These are phyloP conservation scores for Chloromyia formosa DNA, from an alignment of 2,888 invertebrate species.

Conservation along the genomic window DNA sequence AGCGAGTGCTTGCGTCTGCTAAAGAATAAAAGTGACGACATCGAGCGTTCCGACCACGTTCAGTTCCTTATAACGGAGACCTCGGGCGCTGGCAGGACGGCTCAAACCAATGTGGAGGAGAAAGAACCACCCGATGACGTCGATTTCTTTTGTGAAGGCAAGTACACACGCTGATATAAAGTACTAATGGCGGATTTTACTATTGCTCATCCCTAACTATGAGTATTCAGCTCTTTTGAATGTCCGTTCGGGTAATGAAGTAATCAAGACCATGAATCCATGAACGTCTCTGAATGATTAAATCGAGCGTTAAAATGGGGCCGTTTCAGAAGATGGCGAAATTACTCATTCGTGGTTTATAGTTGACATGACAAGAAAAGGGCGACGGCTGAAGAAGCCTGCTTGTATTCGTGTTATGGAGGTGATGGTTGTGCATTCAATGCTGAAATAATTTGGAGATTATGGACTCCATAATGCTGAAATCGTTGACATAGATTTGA, in stretches of 20 bases:
- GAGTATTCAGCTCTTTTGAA: neutral
- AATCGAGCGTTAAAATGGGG: neutral
- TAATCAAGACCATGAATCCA: slow-evolving; percentile 12
- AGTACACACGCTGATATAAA: slow-evolving; percentile 38
- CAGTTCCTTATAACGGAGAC: slow-evolving; percentile 92
- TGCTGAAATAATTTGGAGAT: too few relatives aligned
- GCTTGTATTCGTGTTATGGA: too few relatives aligned
- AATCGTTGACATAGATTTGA: too few relatives aligned
- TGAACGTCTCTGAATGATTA: neutral
- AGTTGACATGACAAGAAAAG: neutral
- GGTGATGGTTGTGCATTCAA: too few relatives aligned
- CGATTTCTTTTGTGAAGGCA: slow-evolving; percentile 62
- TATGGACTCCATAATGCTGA: too few relatives aligned
- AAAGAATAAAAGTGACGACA: slow-evolving; percentile 63
- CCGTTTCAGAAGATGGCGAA: neutral
- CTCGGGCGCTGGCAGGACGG: slow-evolving; percentile 73
- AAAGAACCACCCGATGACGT: slow-evolving; percentile 61
- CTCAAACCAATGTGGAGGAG: slow-evolving; percentile 54
- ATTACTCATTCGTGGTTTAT: neutral
- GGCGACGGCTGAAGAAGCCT: too few relatives aligned
- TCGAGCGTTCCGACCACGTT: slow-evolving; percentile 79
- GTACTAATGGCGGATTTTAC: slow-evolving; percentile 19
- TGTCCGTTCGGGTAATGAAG: slow-evolving; percentile 9
- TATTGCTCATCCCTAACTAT: neutral
- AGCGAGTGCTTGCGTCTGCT: slow-evolving; percentile 58